A percentile compares a stretch with the other conserved stretches of the same genome.
Conservation (phyloP, 2,797 vertebrate species). For the Hephaestus fuliginosus region DNA sequence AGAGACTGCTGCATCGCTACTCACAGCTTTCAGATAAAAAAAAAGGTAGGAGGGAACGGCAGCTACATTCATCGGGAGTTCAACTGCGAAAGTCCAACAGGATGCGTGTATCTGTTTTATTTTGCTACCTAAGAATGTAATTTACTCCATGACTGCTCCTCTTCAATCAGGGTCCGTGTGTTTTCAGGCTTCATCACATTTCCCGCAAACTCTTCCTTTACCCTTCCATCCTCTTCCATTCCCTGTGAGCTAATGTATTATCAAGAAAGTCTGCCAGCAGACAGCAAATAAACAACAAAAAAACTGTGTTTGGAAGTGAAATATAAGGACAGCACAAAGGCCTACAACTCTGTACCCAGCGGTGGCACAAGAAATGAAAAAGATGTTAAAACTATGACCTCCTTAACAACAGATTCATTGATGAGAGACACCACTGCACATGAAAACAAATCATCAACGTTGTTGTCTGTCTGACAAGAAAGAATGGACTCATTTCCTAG, state of each 20-base stretch:
- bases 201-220: neutral
- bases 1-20: conserved; percentile 18
- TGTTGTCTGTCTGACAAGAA: conserved; percentile 15
- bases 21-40: conserved; percentile 18
- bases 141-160: conserved; percentile 27
- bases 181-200: conserved; percentile 27
- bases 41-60: conserved; percentile 25
- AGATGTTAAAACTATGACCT: conserved; percentile 6
- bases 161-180: neutral
- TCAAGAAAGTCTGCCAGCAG: neutral
- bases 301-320: conserved; percentile 7
- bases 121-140: conserved; percentile 22
- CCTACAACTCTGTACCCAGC: neutral
- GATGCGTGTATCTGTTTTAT: conserved; percentile 19
- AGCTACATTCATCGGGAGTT: conserved; percentile 16
- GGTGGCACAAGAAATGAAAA: neutral
- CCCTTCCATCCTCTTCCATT: neutral
- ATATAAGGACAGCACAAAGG: conserved; percentile 9
- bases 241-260: neutral
- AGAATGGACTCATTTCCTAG: neutral
- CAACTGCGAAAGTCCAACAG: conserved; percentile 18
- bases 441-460: conserved; percentile 22
- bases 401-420: conserved; percentile 20
- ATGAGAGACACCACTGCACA: conserved; percentile 37
- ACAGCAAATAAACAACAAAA: conserved; percentile 2